Conservation (phyloP, 2,797 vertebrate species). For the Pitangus sulphuratus region DNA sequence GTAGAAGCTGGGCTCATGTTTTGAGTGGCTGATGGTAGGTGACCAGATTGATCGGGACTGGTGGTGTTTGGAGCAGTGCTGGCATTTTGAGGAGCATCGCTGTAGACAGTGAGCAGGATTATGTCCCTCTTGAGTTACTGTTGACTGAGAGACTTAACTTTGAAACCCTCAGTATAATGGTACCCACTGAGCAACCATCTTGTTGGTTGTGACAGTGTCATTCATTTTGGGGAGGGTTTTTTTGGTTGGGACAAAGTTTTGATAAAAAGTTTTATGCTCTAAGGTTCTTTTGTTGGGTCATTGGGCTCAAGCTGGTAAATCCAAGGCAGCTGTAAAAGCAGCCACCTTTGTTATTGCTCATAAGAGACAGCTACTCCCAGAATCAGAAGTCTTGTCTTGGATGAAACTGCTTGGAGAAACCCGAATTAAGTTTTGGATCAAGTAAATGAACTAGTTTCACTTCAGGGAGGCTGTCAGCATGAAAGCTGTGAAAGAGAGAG, state of each 20-base stretch:
- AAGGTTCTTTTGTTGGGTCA: not conserved
- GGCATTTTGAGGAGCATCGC: not conserved
- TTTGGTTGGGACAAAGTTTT: not conserved
- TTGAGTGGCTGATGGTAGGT: not conserved
- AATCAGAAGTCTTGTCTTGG: not conserved
- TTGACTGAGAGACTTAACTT: not conserved
- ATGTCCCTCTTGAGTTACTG: accelerated
- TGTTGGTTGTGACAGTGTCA: not conserved
- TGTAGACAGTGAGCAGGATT: not conserved
- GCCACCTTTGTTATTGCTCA: not conserved
- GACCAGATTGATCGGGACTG: not conserved
- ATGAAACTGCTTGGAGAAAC: not conserved
- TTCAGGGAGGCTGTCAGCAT: not conserved
- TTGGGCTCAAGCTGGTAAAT: not conserved
- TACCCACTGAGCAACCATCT: not conserved
- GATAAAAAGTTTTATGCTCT: not conserved
- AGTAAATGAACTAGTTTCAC: not conserved
- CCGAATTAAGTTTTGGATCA: not conserved
- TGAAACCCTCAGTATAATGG: not conserved
- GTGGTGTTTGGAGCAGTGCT: not conserved
- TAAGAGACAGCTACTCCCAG: not conserved
- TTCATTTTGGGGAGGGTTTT: not conserved
- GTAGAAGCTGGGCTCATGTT: not conserved
- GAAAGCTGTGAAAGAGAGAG: not conserved
- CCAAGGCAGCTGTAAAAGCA: not conserved